Evolutionary conservation across 2,113 vertebrate genomes (phyloP).

Genomic region (Danionella cerebrum): DNA sequence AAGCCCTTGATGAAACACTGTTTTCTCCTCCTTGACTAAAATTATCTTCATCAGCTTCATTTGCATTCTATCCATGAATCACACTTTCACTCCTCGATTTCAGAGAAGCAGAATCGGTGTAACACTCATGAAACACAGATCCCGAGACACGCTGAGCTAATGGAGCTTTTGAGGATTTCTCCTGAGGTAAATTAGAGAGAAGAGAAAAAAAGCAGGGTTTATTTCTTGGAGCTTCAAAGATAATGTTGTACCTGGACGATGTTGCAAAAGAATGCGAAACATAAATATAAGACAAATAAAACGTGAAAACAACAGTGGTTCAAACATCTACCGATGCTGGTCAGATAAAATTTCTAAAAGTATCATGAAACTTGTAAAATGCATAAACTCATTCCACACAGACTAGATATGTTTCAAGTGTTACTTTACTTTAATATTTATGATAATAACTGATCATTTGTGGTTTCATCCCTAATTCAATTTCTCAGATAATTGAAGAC

Average conservation of each 20-base stretch:
- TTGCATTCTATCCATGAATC: constrained; percentile 11
- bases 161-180: neutral
- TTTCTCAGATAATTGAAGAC: too few relatives aligned
- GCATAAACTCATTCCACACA: too few relatives aligned
- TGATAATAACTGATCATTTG: too few relatives aligned
- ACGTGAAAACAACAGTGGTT: neutral
- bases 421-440: too few relatives aligned
- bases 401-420: too few relatives aligned
- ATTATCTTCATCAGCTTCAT: neutral
- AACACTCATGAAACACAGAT: neutral
- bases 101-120: neutral
- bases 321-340: too few relatives aligned
- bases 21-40: constrained; percentile 3
- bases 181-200: neutral
- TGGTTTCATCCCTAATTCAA: too few relatives aligned
- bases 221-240: constrained; percentile 3
- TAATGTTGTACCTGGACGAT: neutral
- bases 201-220: neutral
- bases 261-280: neutral
- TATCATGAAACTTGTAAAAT: too few relatives aligned
- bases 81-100: constrained; percentile 2
- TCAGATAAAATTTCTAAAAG: too few relatives aligned
- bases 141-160: neutral
- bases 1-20: constrained; percentile 1
- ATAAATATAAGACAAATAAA: too few relatives aligned